phyloP scores from a whole-genome alignment of 2,888 invertebrate genomes.

The Cosmorhoe ocellata region DNA sequence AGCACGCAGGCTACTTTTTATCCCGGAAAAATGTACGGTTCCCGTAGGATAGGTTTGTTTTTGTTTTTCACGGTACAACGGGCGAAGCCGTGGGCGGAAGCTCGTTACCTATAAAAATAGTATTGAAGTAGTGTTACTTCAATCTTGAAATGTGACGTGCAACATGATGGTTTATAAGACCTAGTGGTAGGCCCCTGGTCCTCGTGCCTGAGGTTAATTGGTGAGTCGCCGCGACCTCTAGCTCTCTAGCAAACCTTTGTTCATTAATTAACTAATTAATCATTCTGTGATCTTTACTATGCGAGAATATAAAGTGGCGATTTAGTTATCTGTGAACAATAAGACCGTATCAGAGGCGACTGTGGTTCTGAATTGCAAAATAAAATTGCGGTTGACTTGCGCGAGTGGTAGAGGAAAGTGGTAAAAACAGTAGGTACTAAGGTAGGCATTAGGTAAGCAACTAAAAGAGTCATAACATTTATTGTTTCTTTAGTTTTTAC shows the following conservation, averaged over 20 bases:
- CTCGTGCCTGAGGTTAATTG: slow-evolving; percentile 12
- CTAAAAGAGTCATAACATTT: too few species aligned
- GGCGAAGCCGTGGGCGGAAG: too few species aligned
- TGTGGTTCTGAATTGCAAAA: slow-evolving; percentile 18
- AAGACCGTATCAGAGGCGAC: slow-evolving; percentile 10
- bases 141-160: too few species aligned
- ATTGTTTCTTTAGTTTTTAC: too few species aligned
- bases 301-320: slow-evolving; percentile 1
- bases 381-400: slow-evolving; percentile 10
- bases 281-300: slow-evolving; percentile 2
- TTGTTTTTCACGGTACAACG: too few species aligned
- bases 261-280: slow-evolving; percentile 7
- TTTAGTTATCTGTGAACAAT: slow-evolving; percentile 14
- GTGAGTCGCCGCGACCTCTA: slow-evolving; percentile 6
- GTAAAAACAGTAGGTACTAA: too few species aligned
- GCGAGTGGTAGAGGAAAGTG: not conserved
- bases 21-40: too few species aligned
- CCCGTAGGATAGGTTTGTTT: too few species aligned
- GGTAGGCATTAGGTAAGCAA: too few species aligned
- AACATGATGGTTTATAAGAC: not conserved
- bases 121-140: too few species aligned
- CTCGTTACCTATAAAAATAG: too few species aligned
- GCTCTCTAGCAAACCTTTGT: slow-evolving; percentile 9
- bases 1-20: too few species aligned
- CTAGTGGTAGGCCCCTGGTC: not conserved